Evolutionary conservation across 2,113 vertebrate species (phyloP), one percentile per base, ranked within the genome.

Genomic region (Phylloscopus trochiloides): DNA sequence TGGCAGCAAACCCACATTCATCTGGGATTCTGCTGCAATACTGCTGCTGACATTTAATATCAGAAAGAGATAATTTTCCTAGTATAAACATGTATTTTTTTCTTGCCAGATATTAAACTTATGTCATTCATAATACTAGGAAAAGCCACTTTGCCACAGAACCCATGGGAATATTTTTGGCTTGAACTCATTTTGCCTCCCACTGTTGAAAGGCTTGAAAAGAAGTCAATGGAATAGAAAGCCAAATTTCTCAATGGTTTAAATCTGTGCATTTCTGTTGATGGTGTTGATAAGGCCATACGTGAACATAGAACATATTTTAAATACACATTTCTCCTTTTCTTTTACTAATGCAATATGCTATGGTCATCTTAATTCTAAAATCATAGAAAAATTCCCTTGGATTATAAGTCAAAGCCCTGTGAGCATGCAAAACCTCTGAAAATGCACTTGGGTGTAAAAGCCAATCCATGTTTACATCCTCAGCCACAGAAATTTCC

Each of bases 31-130:
- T 87, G 89, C 48, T 94, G 80, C 70, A 85, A 72, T 61, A n/a
- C 47, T 89, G 84, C 47, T 89, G 84, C 80, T 89, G 84, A 96
- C 80, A 91, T 54, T 43, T 74, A 45, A 12, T 91, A 95, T 85
- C 95, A 95, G 57, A 77, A 96, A 85, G 61, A 89, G 84, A 87
- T 85, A 86, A 91, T 94, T 95, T 90, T 91, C 65, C 48, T 66
- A 80, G 32, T 31, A 58, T 8, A 92, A 67, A 71, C 65, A 73
- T 5, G 29, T 19, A 20, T 34, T 50, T 80, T 59, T 61, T 63
- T 50, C 70, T 77, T 87, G 76, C 57, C 84, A 67, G 66, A 85
- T 92, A 86, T 57, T 50, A 72, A 92, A 67, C 17, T 89, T 45
- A 36, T 71, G 62, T 84, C 84, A 89, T 72, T 91, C 93, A 91